Base-by-base conservation (phyloP, 2,797 vertebrate species). In the Lutjanus argentimaculatus region DNA sequence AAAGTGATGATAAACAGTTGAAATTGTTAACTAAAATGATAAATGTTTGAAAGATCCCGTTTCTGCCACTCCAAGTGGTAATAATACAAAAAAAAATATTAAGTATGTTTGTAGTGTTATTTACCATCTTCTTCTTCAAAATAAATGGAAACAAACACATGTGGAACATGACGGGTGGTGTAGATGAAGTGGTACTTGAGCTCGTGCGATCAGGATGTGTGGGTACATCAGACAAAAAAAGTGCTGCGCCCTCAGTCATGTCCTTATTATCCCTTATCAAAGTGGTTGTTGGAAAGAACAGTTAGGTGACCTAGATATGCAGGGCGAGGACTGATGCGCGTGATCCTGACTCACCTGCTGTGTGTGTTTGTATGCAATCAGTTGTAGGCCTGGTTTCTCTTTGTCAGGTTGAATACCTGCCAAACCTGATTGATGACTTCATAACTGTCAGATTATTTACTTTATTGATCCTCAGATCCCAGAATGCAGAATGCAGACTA, bases 391-490 rank as follows among this genome's bases (percentile, higher is more conserved):
- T 36, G 30, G 53, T 82, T 80, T 90, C 59, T 72, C 72, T 79
- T 65, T 73, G 71, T 74, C 43, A 11, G 40, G 62, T 62, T 53
- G 46, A 76, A 66, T 52, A 77, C 70, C 42, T 61, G 69, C 22
- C 52, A 65, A 67, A 85, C 85, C 82, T 73, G 88, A 87, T 11
- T 15, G 63, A 74, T 84, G 42, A 74, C 72, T 67, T 79, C 30
- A 45, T 16, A 62, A 65, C 9, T 1, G 42, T 46, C 40, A 8
- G 12, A 79, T 65, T 58, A 40, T 70, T 73, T 83, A 21, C 65
- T 72, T 56, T 10, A 80, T 77, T 71, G 53, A 75, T 86, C 51
- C 46, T 36, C 64, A 93, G 92, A 88, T 89, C 63, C 67, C 53
- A 57, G 67, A 16, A 53, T 3, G 62, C 79, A 43, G 49, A 36